Evolutionary conservation across 2,888 invertebrate species (phyloP), one percentile per base, ranked within the genome.

Genomic region (Drosophila trichaetosa): DNA sequence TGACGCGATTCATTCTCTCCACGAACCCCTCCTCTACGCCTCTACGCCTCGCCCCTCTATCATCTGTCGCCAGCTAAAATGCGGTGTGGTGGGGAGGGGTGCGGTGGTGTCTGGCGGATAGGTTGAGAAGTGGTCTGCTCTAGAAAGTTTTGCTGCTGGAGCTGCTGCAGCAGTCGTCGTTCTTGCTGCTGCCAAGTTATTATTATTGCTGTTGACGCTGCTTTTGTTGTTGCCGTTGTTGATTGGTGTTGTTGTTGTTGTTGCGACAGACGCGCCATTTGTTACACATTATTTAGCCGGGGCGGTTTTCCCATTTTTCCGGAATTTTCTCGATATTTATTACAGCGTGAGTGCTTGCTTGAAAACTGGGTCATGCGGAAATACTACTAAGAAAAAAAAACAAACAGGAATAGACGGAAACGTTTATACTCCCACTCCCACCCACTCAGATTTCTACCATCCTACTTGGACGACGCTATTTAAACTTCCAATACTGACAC

Each of bases 271-370:
- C 75, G 89, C 82, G 73, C 79, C 87, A 89, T 87, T 87, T 84
- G 86, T 84, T 89, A 89, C 81, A 87, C 88, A 87, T 89, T 81
- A 84, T 87, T 89, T 80, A 82, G 83, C 58, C 58, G 38, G 52
- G 46, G 36, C 58, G 69, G 62, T 76, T 80, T 70, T 69, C 67
- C 59, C 49, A 62, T 77, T 76, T 79, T 77, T 73, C 76, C 76
- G 72, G 76, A 84, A 82, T 82, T 83, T 82, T 75, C 76, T 56
- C 69, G 58, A 76, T 87, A 89, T 87, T 89, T 84, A 87, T 86
- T 79, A 76, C 72, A 68, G 73, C 51, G 54, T 58, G 68, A 80
- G 82, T 76, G 73, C n/a, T 56, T 27, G 56, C 53, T 54, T 66
- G 59, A 46, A 77, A 82, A 82, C 72, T 87, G 75, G 84, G 87